A percentile compares a stretch with the other conserved stretches of the same genome.
These are phyloP conservation scores for Natator depressus DNA, from an alignment of 2,113 vertebrate species.

Conservation along the genomic window DNA sequence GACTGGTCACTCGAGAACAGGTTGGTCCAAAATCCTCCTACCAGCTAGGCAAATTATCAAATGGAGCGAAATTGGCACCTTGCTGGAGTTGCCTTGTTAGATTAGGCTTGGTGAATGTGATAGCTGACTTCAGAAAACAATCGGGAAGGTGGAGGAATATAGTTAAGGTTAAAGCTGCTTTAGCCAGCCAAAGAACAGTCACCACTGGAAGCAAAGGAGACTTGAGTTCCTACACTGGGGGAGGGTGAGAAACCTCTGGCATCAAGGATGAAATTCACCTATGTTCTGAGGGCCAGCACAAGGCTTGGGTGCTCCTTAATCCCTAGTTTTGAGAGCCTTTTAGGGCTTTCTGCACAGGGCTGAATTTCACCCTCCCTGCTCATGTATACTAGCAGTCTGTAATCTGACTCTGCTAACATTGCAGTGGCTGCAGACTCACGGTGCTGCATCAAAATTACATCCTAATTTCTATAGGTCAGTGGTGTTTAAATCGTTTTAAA, in stretches of 20 bases:
- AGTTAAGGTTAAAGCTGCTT: slow-evolving; percentile 78
- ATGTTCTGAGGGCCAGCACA: not conserved
- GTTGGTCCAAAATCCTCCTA: not conserved
- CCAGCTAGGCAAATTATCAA: not conserved
- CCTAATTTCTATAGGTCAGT: not conserved
- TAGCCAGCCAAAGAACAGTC: slow-evolving; percentile 77
- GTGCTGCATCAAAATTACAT: not conserved
- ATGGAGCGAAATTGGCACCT: not conserved
- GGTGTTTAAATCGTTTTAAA: not conserved
- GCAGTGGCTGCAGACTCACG: not conserved
- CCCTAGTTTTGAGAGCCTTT: not conserved
- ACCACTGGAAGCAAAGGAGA: not conserved
- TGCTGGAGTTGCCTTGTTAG: not conserved
- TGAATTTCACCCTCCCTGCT: not conserved
- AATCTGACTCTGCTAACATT: not conserved
- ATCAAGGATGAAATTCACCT: not conserved
- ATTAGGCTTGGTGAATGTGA: not conserved
- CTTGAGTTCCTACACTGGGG: not conserved
- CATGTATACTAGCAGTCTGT: not conserved
- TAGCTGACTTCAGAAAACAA: not conserved
- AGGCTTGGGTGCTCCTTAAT: not conserved
- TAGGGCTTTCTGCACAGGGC: not conserved
- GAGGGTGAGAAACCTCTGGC: not conserved
- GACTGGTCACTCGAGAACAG: not conserved
- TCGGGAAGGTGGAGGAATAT: not conserved